Base-by-base conservation (phyloP, 2,113 vertebrate genomes). In the Aix galericulata region DNA sequence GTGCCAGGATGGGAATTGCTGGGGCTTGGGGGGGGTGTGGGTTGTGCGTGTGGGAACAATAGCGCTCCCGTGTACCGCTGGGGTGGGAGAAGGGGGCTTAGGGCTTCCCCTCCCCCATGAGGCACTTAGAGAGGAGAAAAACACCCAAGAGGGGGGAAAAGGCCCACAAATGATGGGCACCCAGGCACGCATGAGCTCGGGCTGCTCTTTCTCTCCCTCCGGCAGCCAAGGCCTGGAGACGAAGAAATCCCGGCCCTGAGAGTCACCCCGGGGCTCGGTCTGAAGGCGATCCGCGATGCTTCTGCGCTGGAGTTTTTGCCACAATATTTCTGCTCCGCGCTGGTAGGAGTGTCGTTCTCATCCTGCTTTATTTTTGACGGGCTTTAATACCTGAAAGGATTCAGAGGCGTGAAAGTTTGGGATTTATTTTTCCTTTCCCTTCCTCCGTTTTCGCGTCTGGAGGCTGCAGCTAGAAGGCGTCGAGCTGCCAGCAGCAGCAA, bases 391-490 rank as follows among this genome's bases (percentile, higher is more conserved):
- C 38, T 82, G 77, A 52, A 86, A 83, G 18, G 84, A 63, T 82
- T 91, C 68, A 76, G 64, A 81, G 55, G 72, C 17, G 4, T 86
- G 67, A 79, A 90, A 96, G 77, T 92, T 91, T 34, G 27, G 31
- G 31, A 14, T 36, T 5, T 12, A n/a, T 53, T 1, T 48, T 48
- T 48, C 22, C 12, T 63, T 71, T 60, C 34, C 82, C 25, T 69
- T 50, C 20, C 69, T 67, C 89, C 25, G 17, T 79, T 94, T 93
- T 42, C 7, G 7, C 4, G 0, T 80, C 71, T 86, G 13, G 17
- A 82, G 81, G 53, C 82, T 46, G 74, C 78, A 89, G 36, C 55
- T 34, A 90, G 81, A 94, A 94, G 91, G 88, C 34, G 17, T 93
- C 83, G 71, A 89, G 88, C 53, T 67, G 15, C 48, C 71, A 13